These are phyloP conservation scores for Neoscelio sp. DNA, from an alignment of 2,888 invertebrate genomes.

Conservation along the genomic window DNA sequence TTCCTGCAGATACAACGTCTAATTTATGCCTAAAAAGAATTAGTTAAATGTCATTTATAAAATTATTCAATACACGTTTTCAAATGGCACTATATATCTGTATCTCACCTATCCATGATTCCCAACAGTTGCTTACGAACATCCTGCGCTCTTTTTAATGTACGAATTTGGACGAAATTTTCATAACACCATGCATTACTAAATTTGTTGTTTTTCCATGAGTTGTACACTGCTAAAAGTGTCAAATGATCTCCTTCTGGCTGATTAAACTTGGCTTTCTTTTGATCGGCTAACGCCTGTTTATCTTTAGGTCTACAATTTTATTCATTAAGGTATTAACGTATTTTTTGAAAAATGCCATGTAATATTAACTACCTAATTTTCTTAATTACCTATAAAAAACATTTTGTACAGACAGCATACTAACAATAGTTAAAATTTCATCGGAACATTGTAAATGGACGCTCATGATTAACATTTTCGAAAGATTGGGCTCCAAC, in stretches of 20 bases:
- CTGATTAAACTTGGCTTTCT: slow-evolving; percentile 99
- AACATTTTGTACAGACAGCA: slow-evolving; percentile 99
- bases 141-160: slow-evolving; percentile 98
- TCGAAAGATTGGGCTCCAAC: slow-evolving; percentile 98
- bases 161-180: slow-evolving; percentile 99
- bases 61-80: slow-evolving; percentile 12
- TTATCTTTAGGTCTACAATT: slow-evolving; percentile 94
- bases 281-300: slow-evolving; percentile 98
- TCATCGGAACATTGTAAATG: slow-evolving; percentile 99
- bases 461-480: slow-evolving; percentile 99
- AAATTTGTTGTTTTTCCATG: slow-evolving; percentile 99
- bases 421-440: slow-evolving; percentile 98
- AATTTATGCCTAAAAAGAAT: slow-evolving; percentile 90
- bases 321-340: slow-evolving; percentile 32
- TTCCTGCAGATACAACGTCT: slow-evolving; percentile 98
- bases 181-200: slow-evolving; percentile 99
- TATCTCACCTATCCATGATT: slow-evolving; percentile 94
- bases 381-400: slow-evolving; percentile 90
- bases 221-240: slow-evolving; percentile 98
- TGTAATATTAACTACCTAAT: too few relatives aligned
- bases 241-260: slow-evolving; percentile 99
- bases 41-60: slow-evolving; percentile 21
- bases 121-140: slow-evolving; percentile 98
- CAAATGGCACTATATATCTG: slow-evolving; percentile 27
- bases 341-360: too few relatives aligned